These are phyloP conservation scores for Pterocles orientalis DNA, from an alignment of 2,113 vertebrate genomes.

Conservation along the genomic window DNA sequence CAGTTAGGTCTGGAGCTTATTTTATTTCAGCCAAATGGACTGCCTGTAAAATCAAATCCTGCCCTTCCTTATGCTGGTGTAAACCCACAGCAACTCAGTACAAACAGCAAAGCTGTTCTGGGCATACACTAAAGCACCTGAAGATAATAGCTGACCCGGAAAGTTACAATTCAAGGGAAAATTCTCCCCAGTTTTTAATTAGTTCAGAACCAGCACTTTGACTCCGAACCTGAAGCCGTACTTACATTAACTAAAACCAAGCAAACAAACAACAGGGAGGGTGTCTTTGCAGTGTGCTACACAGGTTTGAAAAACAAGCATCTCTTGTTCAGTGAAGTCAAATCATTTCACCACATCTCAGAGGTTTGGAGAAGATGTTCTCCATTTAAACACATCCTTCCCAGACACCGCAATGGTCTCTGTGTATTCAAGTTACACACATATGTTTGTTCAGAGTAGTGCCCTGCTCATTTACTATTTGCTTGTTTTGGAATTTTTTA, in stretches of 20 bases:
- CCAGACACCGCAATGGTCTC: not conserved
- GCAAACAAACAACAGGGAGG: not conserved
- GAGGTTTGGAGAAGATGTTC: not conserved
- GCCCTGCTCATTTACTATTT: not conserved
- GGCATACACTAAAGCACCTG: not conserved
- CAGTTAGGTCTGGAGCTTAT: not conserved
- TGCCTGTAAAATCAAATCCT: not conserved
- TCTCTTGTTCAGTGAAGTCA: not conserved
- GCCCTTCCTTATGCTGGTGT: not conserved
- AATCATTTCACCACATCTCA: not conserved
- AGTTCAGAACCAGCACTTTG: not conserved
- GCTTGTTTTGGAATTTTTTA: not conserved
- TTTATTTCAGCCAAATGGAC: not conserved
- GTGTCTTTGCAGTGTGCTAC: fast-evolving
- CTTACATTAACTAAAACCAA: not conserved
- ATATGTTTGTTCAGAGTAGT: not conserved
- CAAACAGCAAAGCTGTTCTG: not conserved
- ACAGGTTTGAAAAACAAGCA: not conserved
- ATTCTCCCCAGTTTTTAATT: not conserved
- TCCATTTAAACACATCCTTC: not conserved
- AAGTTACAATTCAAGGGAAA: not conserved
- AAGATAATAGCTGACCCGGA: not conserved
- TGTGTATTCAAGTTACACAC: not conserved
- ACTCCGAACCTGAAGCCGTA: not conserved
- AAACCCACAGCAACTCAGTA: not conserved